A percentile compares a stretch with the other conserved stretches of the same genome.
These are phyloP conservation scores for Zeus faber DNA, from an alignment of 2,113 vertebrate species.

Conservation along the genomic window DNA sequence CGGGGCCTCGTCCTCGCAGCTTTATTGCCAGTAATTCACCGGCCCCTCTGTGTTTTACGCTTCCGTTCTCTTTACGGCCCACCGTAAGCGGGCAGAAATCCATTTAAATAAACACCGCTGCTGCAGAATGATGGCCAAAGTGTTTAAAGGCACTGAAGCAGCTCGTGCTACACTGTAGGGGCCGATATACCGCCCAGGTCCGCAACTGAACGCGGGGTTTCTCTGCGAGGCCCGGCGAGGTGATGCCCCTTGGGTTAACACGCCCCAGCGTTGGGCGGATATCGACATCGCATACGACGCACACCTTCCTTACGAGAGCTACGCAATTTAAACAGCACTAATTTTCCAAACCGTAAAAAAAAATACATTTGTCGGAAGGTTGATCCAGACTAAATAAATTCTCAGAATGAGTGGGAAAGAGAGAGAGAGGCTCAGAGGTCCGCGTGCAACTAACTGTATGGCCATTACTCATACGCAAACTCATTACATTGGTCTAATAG, in stretches of 20 bases:
- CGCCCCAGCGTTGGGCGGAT: no score
- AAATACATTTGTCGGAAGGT: no score
- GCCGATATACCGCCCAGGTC: conserved; percentile 35
- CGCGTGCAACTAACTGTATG: conserved; percentile 27
- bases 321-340: no score
- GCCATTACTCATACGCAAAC: conserved; percentile 64
- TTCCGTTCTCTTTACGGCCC: conserved; percentile 40
- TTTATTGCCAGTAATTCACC: conserved; percentile 69
- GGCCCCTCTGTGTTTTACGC: conserved; percentile 56
- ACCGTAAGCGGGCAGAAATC: conserved; percentile 46
- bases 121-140: conserved; percentile 18
- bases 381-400: neutral
- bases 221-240: no score
- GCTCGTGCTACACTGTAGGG: conserved; percentile 42
- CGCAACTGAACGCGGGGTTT: conserved; percentile 11
- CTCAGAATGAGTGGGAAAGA: neutral
- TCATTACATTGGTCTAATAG: conserved; percentile 64
- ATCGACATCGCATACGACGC: conserved; percentile 25
- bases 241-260: no score
- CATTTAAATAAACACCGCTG: conserved; percentile 12
- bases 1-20: conserved; percentile 40
- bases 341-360: no score
- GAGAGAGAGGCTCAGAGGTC: conserved; percentile 8
- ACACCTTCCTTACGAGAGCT: no score
- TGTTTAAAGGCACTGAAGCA: conserved; percentile 59